Conservation (phyloP, 2,113 vertebrate species). For the Mesembrinibis cayennensis region DNA sequence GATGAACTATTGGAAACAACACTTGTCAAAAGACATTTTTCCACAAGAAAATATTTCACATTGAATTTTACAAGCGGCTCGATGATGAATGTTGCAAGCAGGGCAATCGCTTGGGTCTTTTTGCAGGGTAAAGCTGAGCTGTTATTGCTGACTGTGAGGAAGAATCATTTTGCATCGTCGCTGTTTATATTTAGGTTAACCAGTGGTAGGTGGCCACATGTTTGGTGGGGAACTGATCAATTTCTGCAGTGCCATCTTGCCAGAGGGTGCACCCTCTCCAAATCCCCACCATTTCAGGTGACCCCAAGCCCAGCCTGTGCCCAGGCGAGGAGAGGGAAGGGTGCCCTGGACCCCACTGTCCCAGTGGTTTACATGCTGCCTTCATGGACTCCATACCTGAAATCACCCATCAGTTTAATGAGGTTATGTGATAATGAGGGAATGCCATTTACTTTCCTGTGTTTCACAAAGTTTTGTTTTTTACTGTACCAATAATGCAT, state of each 20-base stretch:
- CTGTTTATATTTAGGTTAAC: not conserved
- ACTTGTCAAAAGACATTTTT: not conserved
- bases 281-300: not conserved
- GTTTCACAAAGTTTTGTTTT: not conserved
- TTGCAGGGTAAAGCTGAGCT: not conserved
- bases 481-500: not conserved
- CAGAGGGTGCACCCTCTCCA: not conserved
- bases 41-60: not conserved
- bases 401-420: not conserved
- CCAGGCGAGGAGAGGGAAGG: rapidly evolving
- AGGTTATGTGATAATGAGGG: not conserved
- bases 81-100: not conserved
- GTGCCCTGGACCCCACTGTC: not conserved
- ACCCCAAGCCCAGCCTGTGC: not conserved
- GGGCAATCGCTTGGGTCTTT: not conserved
- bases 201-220: no score
- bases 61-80: not conserved
- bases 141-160: not conserved
- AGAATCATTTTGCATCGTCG: not conserved
- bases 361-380: not conserved
- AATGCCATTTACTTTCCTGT: not conserved
- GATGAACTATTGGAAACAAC: not conserved
- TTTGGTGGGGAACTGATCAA: not conserved
- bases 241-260: not conserved
- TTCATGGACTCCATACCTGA: not conserved